Conservation (phyloP, 2,888 invertebrate species). For the Xestia c-nigrum region DNA sequence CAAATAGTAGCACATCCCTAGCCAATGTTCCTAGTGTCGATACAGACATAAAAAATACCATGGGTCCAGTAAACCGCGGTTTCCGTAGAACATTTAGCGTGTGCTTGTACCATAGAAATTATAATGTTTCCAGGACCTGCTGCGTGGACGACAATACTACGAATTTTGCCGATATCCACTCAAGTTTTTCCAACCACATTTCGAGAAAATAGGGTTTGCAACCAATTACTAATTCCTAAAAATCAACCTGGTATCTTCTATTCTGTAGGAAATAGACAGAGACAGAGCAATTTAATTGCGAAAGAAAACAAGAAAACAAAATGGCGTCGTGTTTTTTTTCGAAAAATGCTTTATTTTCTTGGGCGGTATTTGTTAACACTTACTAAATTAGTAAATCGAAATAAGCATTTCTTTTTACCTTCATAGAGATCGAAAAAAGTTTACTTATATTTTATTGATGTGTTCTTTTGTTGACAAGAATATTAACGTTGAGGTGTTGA, state of each 20-base stretch:
- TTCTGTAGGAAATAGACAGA: constrained; percentile 34
- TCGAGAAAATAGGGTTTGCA: constrained; percentile 57
- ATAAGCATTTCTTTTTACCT: constrained; percentile 17
- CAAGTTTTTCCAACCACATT: constrained; percentile 54
- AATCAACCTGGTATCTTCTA: constrained; percentile 52
- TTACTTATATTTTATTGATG: constrained; percentile 13
- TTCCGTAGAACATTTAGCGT: constrained; percentile 64
- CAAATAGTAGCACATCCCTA: constrained; percentile 49
- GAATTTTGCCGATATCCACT: constrained; percentile 63
- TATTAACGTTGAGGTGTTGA: constrained; percentile 27
- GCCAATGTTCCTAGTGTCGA: constrained; percentile 19
- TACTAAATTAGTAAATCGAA: constrained; percentile 39
- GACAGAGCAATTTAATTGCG: constrained; percentile 29
- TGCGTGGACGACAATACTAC: constrained; percentile 65
- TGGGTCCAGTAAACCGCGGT: constrained; percentile 37
- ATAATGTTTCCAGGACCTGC: constrained; percentile 69
- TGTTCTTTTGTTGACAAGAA: constrained; percentile 34
- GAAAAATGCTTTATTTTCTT: background rate
- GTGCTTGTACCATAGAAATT: constrained; percentile 66
- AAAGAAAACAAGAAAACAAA: constrained; percentile 54
- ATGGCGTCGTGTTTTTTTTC: constrained; percentile 37
- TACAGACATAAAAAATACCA: constrained; percentile 47
- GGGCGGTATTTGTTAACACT: constrained; percentile 39
- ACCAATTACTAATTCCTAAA: constrained; percentile 66
- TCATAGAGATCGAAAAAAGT: constrained; percentile 4